Percentiles rank a stretch among this genome's conserved stretches.
Evolutionary conservation across 2,888 invertebrate genomes (phyloP).

Genomic region (Acleris cristana): DNA sequence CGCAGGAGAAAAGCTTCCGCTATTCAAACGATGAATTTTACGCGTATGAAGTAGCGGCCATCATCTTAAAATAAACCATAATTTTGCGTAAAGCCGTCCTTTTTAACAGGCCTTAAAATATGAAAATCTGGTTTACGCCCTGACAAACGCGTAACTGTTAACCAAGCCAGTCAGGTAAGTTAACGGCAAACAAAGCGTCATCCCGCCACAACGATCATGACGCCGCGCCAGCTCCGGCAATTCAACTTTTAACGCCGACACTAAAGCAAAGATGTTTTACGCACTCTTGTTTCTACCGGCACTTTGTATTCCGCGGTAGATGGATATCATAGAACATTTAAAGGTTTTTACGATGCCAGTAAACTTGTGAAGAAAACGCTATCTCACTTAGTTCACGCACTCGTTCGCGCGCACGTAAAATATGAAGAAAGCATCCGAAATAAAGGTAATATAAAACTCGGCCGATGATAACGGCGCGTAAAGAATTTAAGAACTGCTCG

Average conservation of each 20-base stretch:
- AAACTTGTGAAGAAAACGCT: constrained; percentile 47
- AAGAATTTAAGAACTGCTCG: constrained; percentile 51
- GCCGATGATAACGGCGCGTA: constrained; percentile 54
- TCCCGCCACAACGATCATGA: constrained; percentile 2
- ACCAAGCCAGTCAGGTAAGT: not conserved
- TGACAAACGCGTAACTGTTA: not conserved
- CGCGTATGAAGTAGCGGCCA: too few relatives aligned
- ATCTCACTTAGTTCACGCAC: constrained; percentile 58
- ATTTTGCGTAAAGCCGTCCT: too few relatives aligned
- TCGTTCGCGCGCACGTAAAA: constrained; percentile 57
- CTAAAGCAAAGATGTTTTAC: constrained; percentile 32
- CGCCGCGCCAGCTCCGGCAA: not conserved
- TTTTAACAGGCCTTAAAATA: too few relatives aligned
- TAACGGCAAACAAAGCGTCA: constrained; percentile 10
- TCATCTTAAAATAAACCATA: too few relatives aligned
- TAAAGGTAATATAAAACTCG: constrained; percentile 56
- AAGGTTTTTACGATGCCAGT: constrained; percentile 52
- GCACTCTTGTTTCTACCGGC: constrained; percentile 24
- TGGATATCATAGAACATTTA: constrained; percentile 51
- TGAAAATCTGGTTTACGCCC: too few relatives aligned
- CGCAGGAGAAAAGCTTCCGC: too few relatives aligned
- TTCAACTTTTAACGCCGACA: constrained; percentile 27
- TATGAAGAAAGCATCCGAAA: constrained; percentile 55
- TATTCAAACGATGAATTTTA: too few relatives aligned
- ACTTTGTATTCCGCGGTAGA: constrained; percentile 47